These are phyloP conservation scores for Ips nitidus DNA, from an alignment of 1,140 invertebrate genomes.

Conservation along the genomic window DNA sequence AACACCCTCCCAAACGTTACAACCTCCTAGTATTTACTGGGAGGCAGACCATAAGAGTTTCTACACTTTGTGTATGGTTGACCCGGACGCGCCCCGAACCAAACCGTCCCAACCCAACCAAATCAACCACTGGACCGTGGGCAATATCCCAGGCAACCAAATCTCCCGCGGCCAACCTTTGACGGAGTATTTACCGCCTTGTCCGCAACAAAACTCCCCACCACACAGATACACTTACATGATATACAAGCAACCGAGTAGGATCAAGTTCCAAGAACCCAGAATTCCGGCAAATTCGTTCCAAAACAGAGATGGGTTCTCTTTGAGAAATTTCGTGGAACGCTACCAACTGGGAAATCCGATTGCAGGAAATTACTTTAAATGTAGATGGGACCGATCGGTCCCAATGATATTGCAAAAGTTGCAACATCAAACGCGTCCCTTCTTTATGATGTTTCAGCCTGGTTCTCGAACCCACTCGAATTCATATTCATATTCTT, in stretches of 20 bases:
- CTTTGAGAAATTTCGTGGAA: conserved; percentile 76
- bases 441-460: neutral
- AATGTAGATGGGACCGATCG: conserved; percentile 27
- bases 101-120: conserved; percentile 74
- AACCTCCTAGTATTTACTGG: conserved; percentile 66
- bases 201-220: conserved; percentile 77
- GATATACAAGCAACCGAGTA: conserved; percentile 77
- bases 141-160: conserved; percentile 80
- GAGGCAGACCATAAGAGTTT: conserved; percentile 60
- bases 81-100: conserved; percentile 87
- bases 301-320: conserved; percentile 75
- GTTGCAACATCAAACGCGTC: conserved; percentile 12
- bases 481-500: conserved; percentile 34
- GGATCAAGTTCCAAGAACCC: conserved; percentile 68
- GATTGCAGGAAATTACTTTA: conserved; percentile 83
- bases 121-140: conserved; percentile 91
- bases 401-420: conserved; percentile 26
- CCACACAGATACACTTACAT: conserved; percentile 89
- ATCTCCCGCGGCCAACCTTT: conserved; percentile 67
- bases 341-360: conserved; percentile 84
- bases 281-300: conserved; percentile 58
- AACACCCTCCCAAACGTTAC: conserved; percentile 74
- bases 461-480: neutral
- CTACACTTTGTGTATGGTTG: conserved; percentile 82
- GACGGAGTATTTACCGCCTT: conserved; percentile 79